A percentile compares a stretch with the other conserved stretches of the same genome.
Conservation (phyloP, 2,113 vertebrate species). For the Poecile atricapillus region DNA sequence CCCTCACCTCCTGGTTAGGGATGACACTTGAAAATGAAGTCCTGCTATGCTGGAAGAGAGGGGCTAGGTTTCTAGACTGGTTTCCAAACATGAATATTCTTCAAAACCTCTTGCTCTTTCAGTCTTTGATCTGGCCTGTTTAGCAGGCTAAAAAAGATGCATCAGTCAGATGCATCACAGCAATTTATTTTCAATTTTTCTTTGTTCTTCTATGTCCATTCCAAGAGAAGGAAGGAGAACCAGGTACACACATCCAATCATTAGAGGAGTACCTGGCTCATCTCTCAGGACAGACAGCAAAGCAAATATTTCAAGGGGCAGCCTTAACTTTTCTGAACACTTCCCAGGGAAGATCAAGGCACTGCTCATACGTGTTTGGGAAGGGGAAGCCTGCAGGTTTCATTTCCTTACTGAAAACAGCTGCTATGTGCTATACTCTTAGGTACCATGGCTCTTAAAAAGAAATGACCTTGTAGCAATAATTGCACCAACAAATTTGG, state of each 20-base stretch:
- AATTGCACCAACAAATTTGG: slow-evolving; percentile 38
- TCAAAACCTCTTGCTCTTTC: background rate
- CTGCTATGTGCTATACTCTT: background rate
- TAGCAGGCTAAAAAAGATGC: background rate
- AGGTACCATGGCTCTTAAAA: background rate
- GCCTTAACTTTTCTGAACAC: background rate
- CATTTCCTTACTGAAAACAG: background rate
- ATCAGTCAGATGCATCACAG: background rate
- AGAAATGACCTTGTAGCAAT: background rate
- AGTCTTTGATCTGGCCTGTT: background rate
- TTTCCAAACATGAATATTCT: background rate
- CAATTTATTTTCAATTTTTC: background rate
- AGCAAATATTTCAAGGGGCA: background rate
- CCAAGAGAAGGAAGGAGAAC: background rate
- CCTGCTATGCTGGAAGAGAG: background rate
- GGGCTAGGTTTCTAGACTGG: background rate
- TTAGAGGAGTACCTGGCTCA: background rate
- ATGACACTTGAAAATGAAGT: background rate
- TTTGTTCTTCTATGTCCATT: background rate
- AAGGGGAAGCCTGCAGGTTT: background rate
- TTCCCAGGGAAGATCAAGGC: background rate
- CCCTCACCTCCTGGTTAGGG: background rate
- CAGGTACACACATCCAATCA: background rate
- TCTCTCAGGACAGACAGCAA: background rate
- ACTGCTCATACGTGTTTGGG: background rate